phyloP scores from a whole-genome alignment of 2,888 invertebrate genomes.

The Hofmannophila pseudospretella region DNA sequence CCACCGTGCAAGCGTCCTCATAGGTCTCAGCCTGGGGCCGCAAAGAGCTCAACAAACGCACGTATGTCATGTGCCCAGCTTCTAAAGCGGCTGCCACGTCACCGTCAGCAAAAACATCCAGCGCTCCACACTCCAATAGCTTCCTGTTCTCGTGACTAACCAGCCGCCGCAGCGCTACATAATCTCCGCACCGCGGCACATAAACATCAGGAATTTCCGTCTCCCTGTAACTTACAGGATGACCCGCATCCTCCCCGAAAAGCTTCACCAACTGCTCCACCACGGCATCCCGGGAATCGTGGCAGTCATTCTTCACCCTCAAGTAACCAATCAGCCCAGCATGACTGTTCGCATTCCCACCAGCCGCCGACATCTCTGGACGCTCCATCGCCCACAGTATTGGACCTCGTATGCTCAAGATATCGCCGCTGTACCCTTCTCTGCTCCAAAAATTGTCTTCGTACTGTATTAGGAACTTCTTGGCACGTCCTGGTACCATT shows the following conservation, averaged over 20 bases:
- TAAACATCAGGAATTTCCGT: slow-evolving; percentile 47
- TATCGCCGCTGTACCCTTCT: slow-evolving; percentile 63
- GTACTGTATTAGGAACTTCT: slow-evolving; percentile 56
- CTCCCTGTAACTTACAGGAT: slow-evolving; percentile 50
- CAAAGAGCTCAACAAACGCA: slow-evolving; percentile 48
- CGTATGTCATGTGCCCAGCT: slow-evolving; percentile 59
- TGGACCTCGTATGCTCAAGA: slow-evolving; percentile 61
- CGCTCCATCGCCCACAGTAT: slow-evolving; percentile 68
- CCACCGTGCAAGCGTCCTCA: slow-evolving; percentile 42
- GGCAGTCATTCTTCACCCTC: slow-evolving; percentile 24
- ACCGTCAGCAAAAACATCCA: slow-evolving; percentile 64
- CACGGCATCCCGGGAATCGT: slow-evolving; percentile 39
- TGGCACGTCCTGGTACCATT: slow-evolving; percentile 44
- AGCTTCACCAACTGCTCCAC: slow-evolving; percentile 52
- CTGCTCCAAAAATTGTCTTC: slow-evolving; percentile 54
- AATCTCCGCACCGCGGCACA: slow-evolving; percentile 61
- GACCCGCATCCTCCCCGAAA: slow-evolving; percentile 51
- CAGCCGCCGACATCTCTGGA: slow-evolving; percentile 45
- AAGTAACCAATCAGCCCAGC: slow-evolving; percentile 52
- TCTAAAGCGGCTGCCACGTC: slow-evolving; percentile 60
- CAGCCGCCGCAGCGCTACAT: slow-evolving; percentile 40
- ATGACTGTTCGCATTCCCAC: slow-evolving; percentile 41
- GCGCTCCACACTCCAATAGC: slow-evolving; percentile 59
- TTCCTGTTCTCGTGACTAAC: slow-evolving; percentile 25
- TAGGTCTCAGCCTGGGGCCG: slow-evolving; percentile 62